Percentiles rank a stretch among this genome's conserved stretches.
These are phyloP conservation scores for Willowsia nigromaculata DNA, from an alignment of 2,888 invertebrate species.

Conservation along the genomic window DNA sequence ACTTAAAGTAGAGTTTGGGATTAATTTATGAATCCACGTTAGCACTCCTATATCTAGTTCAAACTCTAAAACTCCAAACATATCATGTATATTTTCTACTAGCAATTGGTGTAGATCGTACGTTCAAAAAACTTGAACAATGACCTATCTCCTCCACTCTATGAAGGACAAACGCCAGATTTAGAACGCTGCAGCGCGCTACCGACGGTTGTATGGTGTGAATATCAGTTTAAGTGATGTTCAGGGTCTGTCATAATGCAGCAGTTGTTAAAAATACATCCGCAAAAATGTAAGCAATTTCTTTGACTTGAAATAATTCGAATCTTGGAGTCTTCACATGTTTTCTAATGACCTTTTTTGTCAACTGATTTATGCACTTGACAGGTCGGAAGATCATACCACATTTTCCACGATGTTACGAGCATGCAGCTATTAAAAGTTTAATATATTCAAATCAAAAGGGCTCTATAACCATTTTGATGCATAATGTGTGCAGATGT, in stretches of 20 bases:
- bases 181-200: background rate
- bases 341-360: background rate
- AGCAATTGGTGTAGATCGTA: too few relatives aligned
- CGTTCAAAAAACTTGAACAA: background rate
- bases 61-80: background rate
- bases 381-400: constrained; percentile 6
- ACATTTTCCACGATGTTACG: background rate
- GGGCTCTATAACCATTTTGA: background rate
- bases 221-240: background rate
- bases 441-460: too few relatives aligned
- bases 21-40: too few relatives aligned
- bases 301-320: background rate
- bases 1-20: too few relatives aligned
- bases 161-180: constrained; percentile 36
- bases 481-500: background rate
- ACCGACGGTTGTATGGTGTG: background rate
- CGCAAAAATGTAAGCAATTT: background rate
- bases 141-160: constrained; percentile 14
- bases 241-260: background rate
- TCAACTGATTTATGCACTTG: constrained; percentile 41
- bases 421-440: too few relatives aligned
- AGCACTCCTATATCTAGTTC: too few relatives aligned
- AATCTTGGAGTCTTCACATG: background rate
- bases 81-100: background rate
- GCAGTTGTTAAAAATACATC: background rate